These are phyloP conservation scores for Vulpes lagopus DNA, from an alignment of 2,113 vertebrate species.

Conservation along the genomic window DNA sequence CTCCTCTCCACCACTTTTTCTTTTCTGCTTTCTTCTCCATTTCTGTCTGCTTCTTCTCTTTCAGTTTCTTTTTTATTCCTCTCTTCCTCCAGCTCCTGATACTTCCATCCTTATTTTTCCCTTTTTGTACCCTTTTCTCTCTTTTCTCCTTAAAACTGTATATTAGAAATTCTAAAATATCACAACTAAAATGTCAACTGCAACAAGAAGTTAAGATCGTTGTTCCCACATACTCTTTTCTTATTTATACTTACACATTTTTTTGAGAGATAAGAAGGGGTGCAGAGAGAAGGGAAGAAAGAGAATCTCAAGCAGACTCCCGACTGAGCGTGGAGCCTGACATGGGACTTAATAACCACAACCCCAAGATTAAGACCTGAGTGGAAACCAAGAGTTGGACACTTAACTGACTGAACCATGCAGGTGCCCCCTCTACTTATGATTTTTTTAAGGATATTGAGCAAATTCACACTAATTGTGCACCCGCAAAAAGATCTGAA, in stretches of 20 bases:
- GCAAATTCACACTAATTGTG: neutral
- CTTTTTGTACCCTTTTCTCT: neutral
- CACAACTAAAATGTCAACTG: neutral
- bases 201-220: neutral
- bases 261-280: neutral
- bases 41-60: neutral
- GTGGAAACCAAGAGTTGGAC: neutral
- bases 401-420: neutral
- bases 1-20: neutral
- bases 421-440: neutral
- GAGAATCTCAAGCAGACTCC: neutral
- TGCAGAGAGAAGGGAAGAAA: neutral
- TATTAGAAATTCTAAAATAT: conserved; percentile 22
- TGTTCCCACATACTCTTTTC: neutral
- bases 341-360: neutral
- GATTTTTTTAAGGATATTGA: neutral
- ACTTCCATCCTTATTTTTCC: neutral
- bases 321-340: neutral
- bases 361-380: neutral
- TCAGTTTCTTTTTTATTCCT: neutral
- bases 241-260: neutral
- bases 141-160: neutral
- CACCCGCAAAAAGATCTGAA: neutral
- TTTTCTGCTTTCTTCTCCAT: neutral
- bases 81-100: neutral